Percentiles rank a stretch among this genome's conserved stretches.
phyloP scores from a whole-genome alignment of 2,888 invertebrate species.

The Choristoneura rosaceana region DNA sequence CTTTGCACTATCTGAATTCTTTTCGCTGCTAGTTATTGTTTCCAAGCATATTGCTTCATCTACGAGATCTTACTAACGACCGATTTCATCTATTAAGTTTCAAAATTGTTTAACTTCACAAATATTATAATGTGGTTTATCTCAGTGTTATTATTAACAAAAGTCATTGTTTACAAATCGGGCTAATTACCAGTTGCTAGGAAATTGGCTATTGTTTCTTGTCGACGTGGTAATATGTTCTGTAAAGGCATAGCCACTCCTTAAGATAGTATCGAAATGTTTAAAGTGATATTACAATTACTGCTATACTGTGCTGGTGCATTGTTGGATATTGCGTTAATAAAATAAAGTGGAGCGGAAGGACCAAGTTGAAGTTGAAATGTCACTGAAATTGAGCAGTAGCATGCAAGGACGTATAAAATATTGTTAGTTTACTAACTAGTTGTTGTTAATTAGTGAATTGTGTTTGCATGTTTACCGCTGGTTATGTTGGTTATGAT shows the following conservation, averaged over 20 bases:
- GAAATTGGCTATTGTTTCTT: slow-evolving; percentile 70
- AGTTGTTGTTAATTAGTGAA: slow-evolving; percentile 25
- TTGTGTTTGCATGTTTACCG: slow-evolving; percentile 11
- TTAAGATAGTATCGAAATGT: slow-evolving; percentile 42
- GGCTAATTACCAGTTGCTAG: slow-evolving; percentile 65
- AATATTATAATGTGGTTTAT: slow-evolving; percentile 39
- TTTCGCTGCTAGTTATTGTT: neutral
- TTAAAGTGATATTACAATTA: slow-evolving; percentile 20
- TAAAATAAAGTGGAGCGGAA: slow-evolving; percentile 28
- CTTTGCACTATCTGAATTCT: no score
- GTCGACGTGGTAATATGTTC: slow-evolving; percentile 57
- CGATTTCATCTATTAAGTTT: slow-evolving; percentile 27
- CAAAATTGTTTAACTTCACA: slow-evolving; percentile 36
- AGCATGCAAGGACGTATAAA: slow-evolving; percentile 34
- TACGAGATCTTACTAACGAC: slow-evolving; percentile 30
- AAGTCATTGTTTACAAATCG: slow-evolving; percentile 59
- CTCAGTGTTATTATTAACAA: slow-evolving; percentile 47
- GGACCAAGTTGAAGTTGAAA: slow-evolving; percentile 31
- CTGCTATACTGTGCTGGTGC: slow-evolving; percentile 7
- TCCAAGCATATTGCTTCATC: slow-evolving; percentile 14
- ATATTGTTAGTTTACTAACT: slow-evolving; percentile 23
- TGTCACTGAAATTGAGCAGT: slow-evolving; percentile 28
- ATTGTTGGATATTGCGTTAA: slow-evolving; percentile 10
- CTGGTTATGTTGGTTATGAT: neutral
- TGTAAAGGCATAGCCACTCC: slow-evolving; percentile 51